These are phyloP conservation scores for Lomographa bimaculata DNA, from an alignment of 2,888 invertebrate species.

Conservation along the genomic window DNA sequence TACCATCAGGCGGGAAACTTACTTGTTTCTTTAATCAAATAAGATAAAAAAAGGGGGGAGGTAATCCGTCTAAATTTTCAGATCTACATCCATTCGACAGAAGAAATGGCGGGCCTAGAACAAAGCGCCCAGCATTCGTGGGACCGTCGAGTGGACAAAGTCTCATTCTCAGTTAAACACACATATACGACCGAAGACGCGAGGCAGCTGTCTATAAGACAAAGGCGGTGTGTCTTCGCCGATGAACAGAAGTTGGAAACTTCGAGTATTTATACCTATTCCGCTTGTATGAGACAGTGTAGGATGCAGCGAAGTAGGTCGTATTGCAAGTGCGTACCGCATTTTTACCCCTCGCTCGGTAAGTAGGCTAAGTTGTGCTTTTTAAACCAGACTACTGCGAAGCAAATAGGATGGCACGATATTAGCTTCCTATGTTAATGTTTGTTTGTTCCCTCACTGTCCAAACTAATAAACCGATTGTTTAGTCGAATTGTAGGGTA, in stretches of 20 bases:
- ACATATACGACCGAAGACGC: slow-evolving; percentile 91
- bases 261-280: slow-evolving; percentile 86
- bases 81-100: slow-evolving; percentile 87
- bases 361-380: no score
- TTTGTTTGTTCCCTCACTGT: no score
- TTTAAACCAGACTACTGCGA: no score
- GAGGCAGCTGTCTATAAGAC: slow-evolving; percentile 85
- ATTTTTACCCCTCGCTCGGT: slow-evolving; percentile 86
- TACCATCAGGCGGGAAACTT: no score
- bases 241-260: slow-evolving; percentile 86
- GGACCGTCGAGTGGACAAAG: slow-evolving; percentile 84
- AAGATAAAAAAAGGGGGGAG: no score
- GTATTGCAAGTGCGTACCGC: slow-evolving; percentile 88
- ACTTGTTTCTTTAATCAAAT: no score
- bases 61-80: no score
- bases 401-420: no score
- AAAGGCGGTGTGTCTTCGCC: slow-evolving; percentile 88
- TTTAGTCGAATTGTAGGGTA: no score
- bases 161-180: slow-evolving; percentile 88
- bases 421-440: no score
- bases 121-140: slow-evolving; percentile 88
- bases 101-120: slow-evolving; percentile 88
- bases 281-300: slow-evolving; percentile 89
- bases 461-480: no score
- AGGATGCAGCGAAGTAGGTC: slow-evolving; percentile 86